Conservation (phyloP, 2,113 vertebrate species). For the Melanostigma gelatinosum region DNA sequence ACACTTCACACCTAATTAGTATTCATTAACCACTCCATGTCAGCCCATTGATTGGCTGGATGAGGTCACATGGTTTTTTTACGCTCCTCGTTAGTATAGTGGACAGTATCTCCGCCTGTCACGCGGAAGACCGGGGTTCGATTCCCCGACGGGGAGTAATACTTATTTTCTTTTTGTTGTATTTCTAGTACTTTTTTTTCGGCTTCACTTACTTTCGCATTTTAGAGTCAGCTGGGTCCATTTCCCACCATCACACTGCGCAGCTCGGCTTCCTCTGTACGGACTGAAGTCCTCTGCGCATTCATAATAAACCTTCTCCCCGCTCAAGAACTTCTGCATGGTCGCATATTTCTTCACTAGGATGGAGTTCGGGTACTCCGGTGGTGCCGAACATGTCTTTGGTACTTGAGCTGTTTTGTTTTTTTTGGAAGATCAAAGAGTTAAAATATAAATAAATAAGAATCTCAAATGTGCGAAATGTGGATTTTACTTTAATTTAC, state of each 20-base stretch:
- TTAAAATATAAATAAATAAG: background rate
- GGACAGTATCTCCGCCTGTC: too few relatives aligned
- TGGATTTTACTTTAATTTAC: slow-evolving; percentile 41
- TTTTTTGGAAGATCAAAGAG: background rate
- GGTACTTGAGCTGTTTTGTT: slow-evolving; percentile 9
- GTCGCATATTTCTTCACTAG: accelerated
- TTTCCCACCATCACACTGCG: slow-evolving; percentile 33
- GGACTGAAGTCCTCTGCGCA: slow-evolving; percentile 44
- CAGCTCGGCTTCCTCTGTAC: background rate
- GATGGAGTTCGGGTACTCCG: slow-evolving; percentile 7
- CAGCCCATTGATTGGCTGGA: too few relatives aligned
- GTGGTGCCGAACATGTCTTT: slow-evolving; percentile 35
- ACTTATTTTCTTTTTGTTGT: too few relatives aligned
- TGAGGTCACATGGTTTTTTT: too few relatives aligned
- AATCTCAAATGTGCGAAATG: background rate
- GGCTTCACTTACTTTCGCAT: slow-evolving; percentile 68
- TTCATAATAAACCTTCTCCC: slow-evolving; percentile 48
- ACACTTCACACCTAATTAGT: too few relatives aligned
- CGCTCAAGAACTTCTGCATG: background rate
- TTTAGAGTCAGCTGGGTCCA: slow-evolving; percentile 67
- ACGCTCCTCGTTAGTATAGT: too few relatives aligned
- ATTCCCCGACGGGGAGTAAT: too few relatives aligned
- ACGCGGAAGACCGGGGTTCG: too few relatives aligned
- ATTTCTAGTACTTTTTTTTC: too few relatives aligned
- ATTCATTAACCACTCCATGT: too few relatives aligned